These are phyloP conservation scores for Agrochola lychnidis DNA, from an alignment of 2,888 invertebrate genomes.

Conservation along the genomic window DNA sequence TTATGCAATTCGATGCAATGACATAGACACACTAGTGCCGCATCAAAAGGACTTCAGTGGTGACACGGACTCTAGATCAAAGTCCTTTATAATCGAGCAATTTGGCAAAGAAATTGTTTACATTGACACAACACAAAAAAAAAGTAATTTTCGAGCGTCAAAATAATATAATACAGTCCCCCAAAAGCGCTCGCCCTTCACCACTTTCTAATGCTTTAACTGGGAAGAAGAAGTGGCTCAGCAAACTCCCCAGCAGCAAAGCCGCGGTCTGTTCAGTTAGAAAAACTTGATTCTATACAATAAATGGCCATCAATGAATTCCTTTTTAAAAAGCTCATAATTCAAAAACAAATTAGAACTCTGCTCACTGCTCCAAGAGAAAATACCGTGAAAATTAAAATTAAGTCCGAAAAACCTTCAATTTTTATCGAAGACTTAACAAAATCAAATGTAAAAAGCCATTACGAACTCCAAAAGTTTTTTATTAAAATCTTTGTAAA, in stretches of 20 bases:
- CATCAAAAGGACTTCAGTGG: too few species aligned
- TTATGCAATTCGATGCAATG: too few species aligned
- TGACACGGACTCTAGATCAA: not conserved
- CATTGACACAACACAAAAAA: not conserved
- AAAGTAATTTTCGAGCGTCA: too few species aligned
- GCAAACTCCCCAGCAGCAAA: too few species aligned
- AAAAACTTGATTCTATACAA: too few species aligned
- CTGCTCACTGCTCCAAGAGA: constrained; percentile 4
- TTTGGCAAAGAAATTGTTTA: not conserved
- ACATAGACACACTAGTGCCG: too few species aligned
- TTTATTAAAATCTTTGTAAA: constrained; percentile 65
- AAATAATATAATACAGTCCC: too few species aligned
- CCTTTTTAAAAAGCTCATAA: not conserved
- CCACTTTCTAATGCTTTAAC: too few species aligned
- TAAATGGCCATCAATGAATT: not conserved
- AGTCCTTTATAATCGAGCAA: not conserved
- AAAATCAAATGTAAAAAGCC: constrained; percentile 67
- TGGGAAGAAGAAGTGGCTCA: too few species aligned
- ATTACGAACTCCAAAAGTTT: constrained; percentile 63
- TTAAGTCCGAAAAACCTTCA: constrained; percentile 46
- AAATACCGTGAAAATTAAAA: constrained; percentile 32
- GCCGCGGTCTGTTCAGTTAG: too few species aligned
- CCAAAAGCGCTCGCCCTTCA: too few species aligned
- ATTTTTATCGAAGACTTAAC: constrained; percentile 59
- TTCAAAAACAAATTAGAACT: constrained; percentile 4